Base-by-base conservation (phyloP, 2,888 invertebrate species). In the Sphecodes monilicornis region DNA sequence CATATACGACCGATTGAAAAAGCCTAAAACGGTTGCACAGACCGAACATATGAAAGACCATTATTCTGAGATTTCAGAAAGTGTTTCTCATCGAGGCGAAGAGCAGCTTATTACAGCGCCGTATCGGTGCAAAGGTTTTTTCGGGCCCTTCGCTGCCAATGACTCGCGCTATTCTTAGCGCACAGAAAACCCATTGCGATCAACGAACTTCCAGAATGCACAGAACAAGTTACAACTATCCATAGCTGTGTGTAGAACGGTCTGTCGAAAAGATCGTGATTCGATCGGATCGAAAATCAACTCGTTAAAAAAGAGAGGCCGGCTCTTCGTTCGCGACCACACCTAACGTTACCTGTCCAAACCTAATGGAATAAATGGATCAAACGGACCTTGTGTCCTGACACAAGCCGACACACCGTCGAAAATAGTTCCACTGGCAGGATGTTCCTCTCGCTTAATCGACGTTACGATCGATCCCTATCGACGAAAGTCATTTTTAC, bases 381-480 rank as follows among this genome's bases (percentile, higher is more conserved):
- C 72, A 76, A 84, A 84, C 57, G 76, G 75, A 73, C 18, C 81
- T 64, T 46, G 76, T 41, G 60, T 81, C 81, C 71, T 46, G 80
- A 64, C 66, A 22, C 50, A 50, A 18, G 66, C 74, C 60, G 43
- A 57, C 41, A 54, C 29, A 29, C 11, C 8, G 68, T 64, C 66
- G 76, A 80, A 86, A 85, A 82, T 86, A 84, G 60, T 36, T 69
- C 29, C 36, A 32, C 46, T 16, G 66, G 13, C 71, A 68, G 78
- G 79, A 76, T 36, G 69, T 18, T 60, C 66, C n/a, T 26, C 32
- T 26, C 32, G 36, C 32, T 64, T 76, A 84, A 86, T 84, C 73
- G 83, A 78, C 78, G 86, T 69, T 86, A 78, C 18, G 69, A 86
- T 82, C 75, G 77, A 86, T 73, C 78, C 10, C 11, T n/a, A 78